Base-by-base conservation (phyloP, 2,113 vertebrate genomes). In the Engraulis encrasicolus region DNA sequence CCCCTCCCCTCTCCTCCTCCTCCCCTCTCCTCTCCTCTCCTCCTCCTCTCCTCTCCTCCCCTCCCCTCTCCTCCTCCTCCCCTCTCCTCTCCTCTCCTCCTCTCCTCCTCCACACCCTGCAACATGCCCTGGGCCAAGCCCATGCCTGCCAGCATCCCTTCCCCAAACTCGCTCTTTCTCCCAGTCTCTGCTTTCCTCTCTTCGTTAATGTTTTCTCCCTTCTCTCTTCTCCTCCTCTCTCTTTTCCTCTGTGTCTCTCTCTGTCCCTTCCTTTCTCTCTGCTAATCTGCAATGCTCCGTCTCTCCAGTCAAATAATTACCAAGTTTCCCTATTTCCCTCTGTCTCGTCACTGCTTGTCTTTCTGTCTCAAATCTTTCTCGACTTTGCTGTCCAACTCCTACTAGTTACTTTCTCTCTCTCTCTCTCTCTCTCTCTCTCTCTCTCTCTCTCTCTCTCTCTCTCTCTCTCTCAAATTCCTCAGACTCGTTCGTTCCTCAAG, bases 341-440 rank as follows among this genome's bases (percentile, higher is more conserved):
- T 78, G 78, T 66, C 83, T 85, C 61, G 52, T 82, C 80, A n/a
- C 1, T 54, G 18, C 79, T 34, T 34, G 14, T 31, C 34, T 18
- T 27, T 45, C 40, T 45, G n/a, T n/a, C n/a, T 45, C n/a, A n/a
- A n/a, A n/a, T 23, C 81, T 50, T 36, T 58, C 34, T n/a, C 78
- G 20, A 36, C 71, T 45, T n/a, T n/a, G n/a, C 36, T n/a, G 1
- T 11, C 3, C 0, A 19, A 7, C 36, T n/a, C 78, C 11, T n/a
- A n/a, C n/a, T n/a, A n/a, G n/a, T n/a, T n/a, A n/a, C 77, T 49
- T 9, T 90, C 90, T 90, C 17, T 17, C 37, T 45, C 38, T 27
- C 14, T 61, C 87, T 82, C 82, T 85, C 85, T 88, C 83, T 82
- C 49, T 61, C 86, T 40, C 78, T 80, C 86, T 89, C 90, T 89